phyloP scores from a whole-genome alignment of 2,888 invertebrate species.

The Empis livida region DNA sequence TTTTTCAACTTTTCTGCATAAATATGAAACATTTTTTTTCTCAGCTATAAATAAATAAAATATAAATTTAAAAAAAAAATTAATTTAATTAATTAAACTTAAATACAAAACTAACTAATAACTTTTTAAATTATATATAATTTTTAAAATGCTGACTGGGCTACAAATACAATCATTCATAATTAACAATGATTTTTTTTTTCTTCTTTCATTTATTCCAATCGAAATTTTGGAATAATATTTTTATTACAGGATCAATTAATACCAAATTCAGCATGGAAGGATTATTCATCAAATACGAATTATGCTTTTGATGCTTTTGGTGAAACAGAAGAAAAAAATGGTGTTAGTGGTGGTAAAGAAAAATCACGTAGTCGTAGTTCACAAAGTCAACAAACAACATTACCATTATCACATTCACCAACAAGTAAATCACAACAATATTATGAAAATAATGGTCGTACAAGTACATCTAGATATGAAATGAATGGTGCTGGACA shows the following conservation, averaged over 20 bases:
- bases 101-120: too few relatives aligned
- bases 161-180: not conserved
- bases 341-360: slow-evolving; percentile 18
- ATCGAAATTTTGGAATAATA: slow-evolving; percentile 1
- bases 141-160: slow-evolving; percentile 31
- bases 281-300: slow-evolving; percentile 73
- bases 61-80: too few relatives aligned
- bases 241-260: slow-evolving; percentile 54
- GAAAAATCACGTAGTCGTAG: slow-evolving; percentile 26
- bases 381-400: slow-evolving; percentile 30
- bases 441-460: slow-evolving; percentile 23
- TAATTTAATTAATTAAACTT: too few relatives aligned
- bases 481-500: slow-evolving; percentile 11
- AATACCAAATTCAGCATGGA: slow-evolving; percentile 76
- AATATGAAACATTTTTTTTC: too few relatives aligned
- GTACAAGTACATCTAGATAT: slow-evolving; percentile 10
- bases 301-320: slow-evolving; percentile 85
- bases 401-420: slow-evolving; percentile 35
- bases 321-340: slow-evolving; percentile 64
- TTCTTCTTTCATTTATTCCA: slow-evolving; percentile 5
- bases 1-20: too few relatives aligned
- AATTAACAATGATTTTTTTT: slow-evolving; percentile 12
- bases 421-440: slow-evolving; percentile 31
- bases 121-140: not conserved
- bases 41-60: too few relatives aligned